Conservation (phyloP, 2,113 vertebrate genomes). For the Forbesichthys agassizii region DNA sequence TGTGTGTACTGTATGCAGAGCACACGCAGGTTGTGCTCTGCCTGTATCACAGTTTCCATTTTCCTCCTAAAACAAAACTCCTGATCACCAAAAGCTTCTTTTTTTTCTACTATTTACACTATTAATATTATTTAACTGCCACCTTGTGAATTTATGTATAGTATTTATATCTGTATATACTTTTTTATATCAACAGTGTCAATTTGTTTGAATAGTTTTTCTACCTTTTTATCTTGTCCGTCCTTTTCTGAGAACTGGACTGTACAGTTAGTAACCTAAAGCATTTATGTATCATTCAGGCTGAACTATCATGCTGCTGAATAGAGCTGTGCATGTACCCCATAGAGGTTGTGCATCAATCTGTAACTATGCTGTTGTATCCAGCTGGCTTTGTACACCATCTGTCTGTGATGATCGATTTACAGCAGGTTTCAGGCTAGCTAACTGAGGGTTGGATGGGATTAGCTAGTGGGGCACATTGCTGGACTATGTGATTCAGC, state of each 20-base stretch:
- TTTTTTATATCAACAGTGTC: conserved; percentile 59
- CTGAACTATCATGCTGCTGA: conserved; percentile 12
- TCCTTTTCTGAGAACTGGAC: conserved; percentile 28
- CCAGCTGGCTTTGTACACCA: conserved; percentile 10
- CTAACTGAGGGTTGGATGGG: conserved; percentile 10
- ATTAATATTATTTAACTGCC: conserved; percentile 41
- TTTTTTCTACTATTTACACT: neutral
- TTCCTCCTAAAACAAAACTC: conserved; percentile 29
- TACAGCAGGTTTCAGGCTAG: conserved; percentile 3
- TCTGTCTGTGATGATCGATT: conserved; percentile 8
- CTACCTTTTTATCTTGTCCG: conserved; percentile 29
- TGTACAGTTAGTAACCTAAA: conserved; percentile 49
- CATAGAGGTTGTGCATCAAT: conserved; percentile 7
- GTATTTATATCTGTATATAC: conserved; percentile 73
- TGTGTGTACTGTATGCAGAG: conserved; percentile 6
- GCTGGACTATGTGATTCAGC: neutral
- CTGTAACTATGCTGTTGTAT: neutral
- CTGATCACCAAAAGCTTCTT: conserved; percentile 32
- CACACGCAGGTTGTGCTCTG: conserved; percentile 21
- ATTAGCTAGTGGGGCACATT: neutral
- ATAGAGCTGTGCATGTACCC: conserved; percentile 1
- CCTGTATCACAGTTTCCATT: conserved; percentile 36
- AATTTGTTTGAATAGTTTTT: conserved; percentile 37
- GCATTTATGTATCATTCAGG: conserved; percentile 34
- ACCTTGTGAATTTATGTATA: conserved; percentile 65